phyloP scores from a whole-genome alignment of 2,888 invertebrate species.

The Drosophila melanosoma region DNA sequence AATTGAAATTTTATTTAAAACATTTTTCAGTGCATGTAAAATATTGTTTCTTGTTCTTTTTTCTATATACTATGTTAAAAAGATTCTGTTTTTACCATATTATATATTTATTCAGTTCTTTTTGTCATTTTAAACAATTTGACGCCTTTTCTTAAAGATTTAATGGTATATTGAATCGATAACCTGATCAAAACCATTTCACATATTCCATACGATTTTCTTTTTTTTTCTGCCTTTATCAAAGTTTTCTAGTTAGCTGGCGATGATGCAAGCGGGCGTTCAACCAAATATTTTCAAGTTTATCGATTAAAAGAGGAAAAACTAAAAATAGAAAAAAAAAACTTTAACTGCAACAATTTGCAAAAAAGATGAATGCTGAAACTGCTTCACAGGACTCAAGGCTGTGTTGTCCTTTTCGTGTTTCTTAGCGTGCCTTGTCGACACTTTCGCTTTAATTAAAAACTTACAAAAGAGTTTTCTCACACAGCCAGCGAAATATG shows the following conservation, averaged over 20 bases:
- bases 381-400: constrained; percentile 17
- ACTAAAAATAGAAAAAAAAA: constrained; percentile 24
- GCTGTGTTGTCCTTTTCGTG: constrained; percentile 20
- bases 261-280: constrained; percentile 35
- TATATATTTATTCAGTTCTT: constrained; percentile 12
- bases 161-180: constrained; percentile 46
- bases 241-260: constrained; percentile 68
- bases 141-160: constrained; percentile 20
- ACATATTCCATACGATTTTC: constrained; percentile 16
- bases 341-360: constrained; percentile 68
- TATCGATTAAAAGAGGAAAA: constrained; percentile 61
- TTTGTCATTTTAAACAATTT: constrained; percentile 14
- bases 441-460: constrained; percentile 79
- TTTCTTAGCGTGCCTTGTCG: constrained; percentile 65
- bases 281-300: constrained; percentile 64
- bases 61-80: no score
- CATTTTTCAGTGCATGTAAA: neutral
- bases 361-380: constrained; percentile 34
- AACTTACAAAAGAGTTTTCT: constrained; percentile 67
- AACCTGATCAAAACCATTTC: constrained; percentile 55
- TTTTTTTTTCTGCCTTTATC: constrained; percentile 26
- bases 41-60: neutral
- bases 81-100: neutral
- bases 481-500: constrained; percentile 43
- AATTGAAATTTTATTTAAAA: neutral